Evolutionary conservation across 2,888 invertebrate species (phyloP), one percentile per base, ranked within the genome.

Genomic region (Hoplodrina ambigua): DNA sequence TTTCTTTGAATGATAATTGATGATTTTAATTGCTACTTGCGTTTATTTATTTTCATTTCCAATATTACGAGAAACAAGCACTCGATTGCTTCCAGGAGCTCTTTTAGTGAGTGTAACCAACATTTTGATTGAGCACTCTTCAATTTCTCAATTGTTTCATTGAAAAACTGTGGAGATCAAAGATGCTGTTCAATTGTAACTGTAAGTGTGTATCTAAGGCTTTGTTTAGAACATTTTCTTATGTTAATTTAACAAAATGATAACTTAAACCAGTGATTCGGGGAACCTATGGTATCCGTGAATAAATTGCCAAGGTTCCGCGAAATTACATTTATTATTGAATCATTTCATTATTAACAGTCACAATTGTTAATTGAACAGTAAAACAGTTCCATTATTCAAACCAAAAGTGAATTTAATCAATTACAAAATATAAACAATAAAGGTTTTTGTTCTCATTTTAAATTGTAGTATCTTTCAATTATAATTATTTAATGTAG

Each of bases 81-180:
- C 50, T 71, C 25, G 33, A 65, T 56, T 37, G 56, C n/a, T 56
- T 65, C 33, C 15, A 44, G 44, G 6, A 56, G 25, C 33, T 64
- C 44, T 33, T 74, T 25, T 20, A 66, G 56, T 4, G 50, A 56
- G 17, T 64, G 50, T 65, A 44, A 56, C n/a, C 65, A 74, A 74
- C 44, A 15, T 74, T 50, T 65, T 52, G 75, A 74, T 65, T 50
- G 75, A 74, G 56, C 4, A 65, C 56, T 46, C 55, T 66, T 52
- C 44, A 56, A 10, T 15, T 33, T n/a, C 20, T 33, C 17, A 44
- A 52, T 44, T 74, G 66, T 74, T 66, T 66, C 50, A 50, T 17
- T 8, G 19, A 17, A 46, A 74, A 65, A 52, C 56, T 71, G 25
- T 63, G 17, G 49, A 74, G 50, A 52, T 52, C 19, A 46, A 65